These are phyloP conservation scores for Punctoribates punctum DNA, from an alignment of 2,888 invertebrate species.

Conservation along the genomic window DNA sequence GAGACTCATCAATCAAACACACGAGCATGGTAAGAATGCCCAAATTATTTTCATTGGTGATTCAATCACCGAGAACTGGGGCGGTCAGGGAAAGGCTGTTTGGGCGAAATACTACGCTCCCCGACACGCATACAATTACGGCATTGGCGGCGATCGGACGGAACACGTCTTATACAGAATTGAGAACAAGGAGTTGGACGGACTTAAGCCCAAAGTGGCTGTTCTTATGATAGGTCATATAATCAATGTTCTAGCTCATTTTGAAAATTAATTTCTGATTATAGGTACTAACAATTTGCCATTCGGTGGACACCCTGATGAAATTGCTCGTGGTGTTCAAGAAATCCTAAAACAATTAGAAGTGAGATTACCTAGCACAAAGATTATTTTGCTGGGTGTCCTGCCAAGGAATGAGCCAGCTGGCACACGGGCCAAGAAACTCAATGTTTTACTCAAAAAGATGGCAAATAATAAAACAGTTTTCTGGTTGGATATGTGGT, in stretches of 20 bases:
- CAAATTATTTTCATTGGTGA: conserved; percentile 32
- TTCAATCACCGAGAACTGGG: conserved; percentile 37
- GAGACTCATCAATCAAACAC: conserved; percentile 13
- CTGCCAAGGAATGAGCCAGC: background rate
- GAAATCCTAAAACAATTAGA: background rate
- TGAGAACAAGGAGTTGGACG: conserved; percentile 80
- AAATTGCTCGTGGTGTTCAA: background rate
- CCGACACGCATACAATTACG: conserved; percentile 84
- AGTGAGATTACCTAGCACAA: background rate
- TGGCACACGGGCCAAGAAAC: background rate
- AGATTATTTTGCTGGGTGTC: background rate
- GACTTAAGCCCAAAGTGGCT: conserved; percentile 76
- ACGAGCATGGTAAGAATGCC: background rate
- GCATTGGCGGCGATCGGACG: conserved; percentile 79
- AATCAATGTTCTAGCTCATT: background rate
- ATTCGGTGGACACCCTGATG: background rate
- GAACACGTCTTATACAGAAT: conserved; percentile 89
- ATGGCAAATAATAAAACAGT: background rate
- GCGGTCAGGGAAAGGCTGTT: conserved; percentile 55
- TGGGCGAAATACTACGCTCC: conserved; percentile 89
- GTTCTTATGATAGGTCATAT: conserved; percentile 33
- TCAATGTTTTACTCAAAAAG: background rate
- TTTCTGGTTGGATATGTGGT: background rate
- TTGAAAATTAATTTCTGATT: background rate
- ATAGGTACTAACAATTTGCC: conserved; percentile 31